Base-by-base conservation (phyloP, 53 echinoderm and acorn worm species). In the Stichopus horrens region DNA sequence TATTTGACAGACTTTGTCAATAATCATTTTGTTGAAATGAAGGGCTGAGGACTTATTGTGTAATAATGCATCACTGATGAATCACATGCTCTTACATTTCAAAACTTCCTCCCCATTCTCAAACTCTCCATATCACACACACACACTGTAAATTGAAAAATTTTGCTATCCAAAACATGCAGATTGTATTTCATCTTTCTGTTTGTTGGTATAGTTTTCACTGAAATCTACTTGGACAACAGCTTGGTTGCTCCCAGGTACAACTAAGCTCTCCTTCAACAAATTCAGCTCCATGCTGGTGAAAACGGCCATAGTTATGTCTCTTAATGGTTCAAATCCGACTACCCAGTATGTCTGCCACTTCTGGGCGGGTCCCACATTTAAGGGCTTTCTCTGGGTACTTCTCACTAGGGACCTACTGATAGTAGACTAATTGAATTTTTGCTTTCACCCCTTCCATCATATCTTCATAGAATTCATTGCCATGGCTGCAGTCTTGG, bases 41-140 rank as follows among this genome's bases (percentile, higher is more conserved):
- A 52, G 20, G 9, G 37, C 76, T 76, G 8, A 51, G 7, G 10
- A 7, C 76, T 23, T 76, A 9, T 23, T 52, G 37, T 76, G 76
- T 13, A 76, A 18, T 14, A 76, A 1, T 4, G 51, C 13, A 76
- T 53, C 76, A 76, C 76, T 76, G 9, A 37, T 53, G 52, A 86
- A 59, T 9, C 58, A 83, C 16, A 56, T 9, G 9, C 57, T 83
- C 65, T 57, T 83, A 11, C 57, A 83, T 57, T 83, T 57, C 51
- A 79, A 79, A 6, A 58, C 20, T 11, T 83, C 83, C 56, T 83
- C 83, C 37, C 22, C 83, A 54, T 79, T 79, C 79, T 79, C 79
- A 54, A 7, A 10, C 65, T 83, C 83, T n/a, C 83, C 83, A 63
- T 59, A 83, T 57, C 82, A 82, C 9, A 55, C 82, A 82, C 82